Percentiles rank a stretch among this genome's conserved stretches.
These are phyloP conservation scores for Caenorhabditis inopinata DNA, from an alignment of 1,140 invertebrate species.

Conservation along the genomic window DNA sequence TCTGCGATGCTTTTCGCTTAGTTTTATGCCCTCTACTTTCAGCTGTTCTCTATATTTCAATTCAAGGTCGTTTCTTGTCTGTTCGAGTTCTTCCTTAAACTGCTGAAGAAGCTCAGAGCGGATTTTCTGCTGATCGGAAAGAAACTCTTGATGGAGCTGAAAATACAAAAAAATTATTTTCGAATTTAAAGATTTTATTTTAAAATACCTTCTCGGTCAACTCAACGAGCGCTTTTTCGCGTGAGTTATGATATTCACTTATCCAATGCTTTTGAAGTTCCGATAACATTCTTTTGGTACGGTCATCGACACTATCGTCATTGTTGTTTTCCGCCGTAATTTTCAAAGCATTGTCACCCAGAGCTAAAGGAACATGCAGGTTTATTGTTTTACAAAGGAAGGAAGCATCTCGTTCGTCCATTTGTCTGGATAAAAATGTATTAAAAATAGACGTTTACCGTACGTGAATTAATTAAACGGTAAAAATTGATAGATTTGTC, in stretches of 20 bases:
- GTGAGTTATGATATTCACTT: background rate
- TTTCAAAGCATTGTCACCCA: no score
- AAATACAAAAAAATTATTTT: background rate
- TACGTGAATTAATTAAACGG: no score
- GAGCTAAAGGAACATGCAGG: no score
- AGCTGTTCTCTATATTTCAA: constrained; percentile 72
- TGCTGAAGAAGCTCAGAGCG: constrained; percentile 60
- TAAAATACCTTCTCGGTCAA: constrained; percentile 60
- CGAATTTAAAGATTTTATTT: background rate
- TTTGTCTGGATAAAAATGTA: no score
- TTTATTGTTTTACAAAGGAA: no score
- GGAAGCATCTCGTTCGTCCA: no score
- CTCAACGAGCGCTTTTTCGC: constrained; percentile 68
- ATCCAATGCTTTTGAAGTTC: constrained; percentile 4
- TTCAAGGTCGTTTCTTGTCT: constrained; percentile 53
- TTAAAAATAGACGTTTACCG: no score
- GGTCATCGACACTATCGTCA: background rate
- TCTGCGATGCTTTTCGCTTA: constrained; percentile 74
- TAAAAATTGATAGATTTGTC: no score
- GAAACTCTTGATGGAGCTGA: constrained; percentile 64
- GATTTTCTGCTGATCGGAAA: constrained; percentile 63
- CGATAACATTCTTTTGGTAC: background rate
- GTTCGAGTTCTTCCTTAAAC: constrained; percentile 66
- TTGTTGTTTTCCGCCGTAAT: no score
- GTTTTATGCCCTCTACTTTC: constrained; percentile 73